Conservation (phyloP, 2,113 vertebrate species). For the Ptilonorhynchus violaceus region DNA sequence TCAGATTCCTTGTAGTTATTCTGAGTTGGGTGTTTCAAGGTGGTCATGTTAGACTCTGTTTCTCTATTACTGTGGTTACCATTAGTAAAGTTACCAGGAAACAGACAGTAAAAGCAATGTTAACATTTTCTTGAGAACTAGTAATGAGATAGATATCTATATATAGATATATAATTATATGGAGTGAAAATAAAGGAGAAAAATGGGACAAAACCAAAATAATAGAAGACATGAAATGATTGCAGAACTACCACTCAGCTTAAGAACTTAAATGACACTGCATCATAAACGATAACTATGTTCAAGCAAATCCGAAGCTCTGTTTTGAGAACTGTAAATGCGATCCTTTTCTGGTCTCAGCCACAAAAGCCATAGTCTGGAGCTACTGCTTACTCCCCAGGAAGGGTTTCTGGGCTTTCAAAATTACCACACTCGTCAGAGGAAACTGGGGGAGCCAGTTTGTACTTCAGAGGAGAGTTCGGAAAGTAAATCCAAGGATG, state of each 20-base stretch:
- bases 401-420: neutral
- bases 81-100: neutral
- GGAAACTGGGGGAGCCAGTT: neutral
- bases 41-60: neutral
- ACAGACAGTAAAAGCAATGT: neutral
- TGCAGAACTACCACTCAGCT: neutral
- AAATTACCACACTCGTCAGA: neutral
- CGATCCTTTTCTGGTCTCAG: neutral
- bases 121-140: neutral
- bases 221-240: neutral
- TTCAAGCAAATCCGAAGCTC: neutral
- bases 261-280: neutral
- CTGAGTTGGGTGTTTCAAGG: neutral
- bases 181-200: neutral
- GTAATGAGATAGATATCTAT: neutral
- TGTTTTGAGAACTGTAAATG: neutral
- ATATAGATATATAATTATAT: neutral
- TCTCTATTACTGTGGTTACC: neutral
- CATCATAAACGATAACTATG: neutral
- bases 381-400: neutral
- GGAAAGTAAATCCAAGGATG: conserved; percentile 36
- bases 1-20: neutral
- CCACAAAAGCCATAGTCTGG: neutral
- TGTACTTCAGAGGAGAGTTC: neutral
- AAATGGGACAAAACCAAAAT: neutral